phyloP scores from a whole-genome alignment of 2,113 vertebrate genomes.

The Leuciscus idus region DNA sequence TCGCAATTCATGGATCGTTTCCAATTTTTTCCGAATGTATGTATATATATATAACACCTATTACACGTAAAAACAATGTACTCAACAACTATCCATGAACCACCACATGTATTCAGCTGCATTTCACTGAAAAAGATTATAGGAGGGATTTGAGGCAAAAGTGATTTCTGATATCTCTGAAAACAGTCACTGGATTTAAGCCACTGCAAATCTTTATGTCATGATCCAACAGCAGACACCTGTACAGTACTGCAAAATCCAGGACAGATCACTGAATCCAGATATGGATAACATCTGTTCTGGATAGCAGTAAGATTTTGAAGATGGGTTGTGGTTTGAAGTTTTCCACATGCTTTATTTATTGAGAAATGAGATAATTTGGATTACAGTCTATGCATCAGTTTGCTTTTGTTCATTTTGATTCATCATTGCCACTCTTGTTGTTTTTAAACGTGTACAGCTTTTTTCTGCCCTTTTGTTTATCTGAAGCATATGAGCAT shows the following conservation, averaged over 20 bases:
- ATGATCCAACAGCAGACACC: conserved; percentile 2
- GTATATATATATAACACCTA: too few relatives aligned
- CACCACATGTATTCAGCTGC: too few relatives aligned
- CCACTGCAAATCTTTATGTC: neutral
- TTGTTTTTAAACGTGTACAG: neutral
- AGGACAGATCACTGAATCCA: neutral
- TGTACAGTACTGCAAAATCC: neutral
- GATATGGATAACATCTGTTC: conserved; percentile 41
- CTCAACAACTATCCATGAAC: too few relatives aligned
- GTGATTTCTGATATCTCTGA: neutral
- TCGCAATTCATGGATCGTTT: too few relatives aligned
- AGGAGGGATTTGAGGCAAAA: neutral
- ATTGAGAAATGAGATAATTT: neutral
- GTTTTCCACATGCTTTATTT: neutral
- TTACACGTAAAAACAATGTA: too few relatives aligned
- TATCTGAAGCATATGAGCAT: neutral
- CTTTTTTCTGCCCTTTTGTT: neutral
- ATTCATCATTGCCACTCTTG: neutral
- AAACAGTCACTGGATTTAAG: neutral
- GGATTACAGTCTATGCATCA: conserved; percentile 22
- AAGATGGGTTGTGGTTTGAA: conserved; percentile 33
- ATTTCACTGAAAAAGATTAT: neutral
- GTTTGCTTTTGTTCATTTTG: conserved; percentile 28
- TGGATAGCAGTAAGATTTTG: conserved; percentile 25
- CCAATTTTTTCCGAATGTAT: too few relatives aligned